Conservation (phyloP, 2,113 vertebrate species). For the Ammodytes marinus region DNA sequence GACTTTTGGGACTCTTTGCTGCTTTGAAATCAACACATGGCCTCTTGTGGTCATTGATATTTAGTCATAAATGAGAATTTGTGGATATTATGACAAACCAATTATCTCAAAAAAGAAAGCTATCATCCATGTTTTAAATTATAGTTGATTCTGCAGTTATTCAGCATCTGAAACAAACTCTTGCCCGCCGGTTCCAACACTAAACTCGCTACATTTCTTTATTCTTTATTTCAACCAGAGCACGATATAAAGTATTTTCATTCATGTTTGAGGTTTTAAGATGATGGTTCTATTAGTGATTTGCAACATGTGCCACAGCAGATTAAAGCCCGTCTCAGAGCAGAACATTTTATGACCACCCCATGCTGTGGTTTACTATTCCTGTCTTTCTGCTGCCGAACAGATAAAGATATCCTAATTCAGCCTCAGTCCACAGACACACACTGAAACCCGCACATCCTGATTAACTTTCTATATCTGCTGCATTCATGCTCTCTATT, state of each 20-base stretch:
- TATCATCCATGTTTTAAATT: not conserved
- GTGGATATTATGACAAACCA: too few relatives aligned
- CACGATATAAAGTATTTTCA: constrained; percentile 16
- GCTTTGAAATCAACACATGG: not conserved
- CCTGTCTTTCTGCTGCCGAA: constrained; percentile 44
- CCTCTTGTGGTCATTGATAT: not conserved
- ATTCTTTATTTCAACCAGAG: constrained; percentile 2
- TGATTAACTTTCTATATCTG: constrained; percentile 66
- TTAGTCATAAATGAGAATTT: not conserved
- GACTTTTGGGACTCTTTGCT: not conserved
- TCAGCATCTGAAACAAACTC: not conserved
- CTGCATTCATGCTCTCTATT: constrained; percentile 47
- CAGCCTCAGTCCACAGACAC: constrained; percentile 41
- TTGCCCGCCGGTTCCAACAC: too few relatives aligned
- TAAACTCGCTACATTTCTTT: constrained; percentile 5
- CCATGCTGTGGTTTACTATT: constrained; percentile 56
- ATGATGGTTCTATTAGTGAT: constrained; percentile 17
- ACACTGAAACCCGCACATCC: constrained; percentile 51
- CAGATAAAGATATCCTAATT: constrained; percentile 66
- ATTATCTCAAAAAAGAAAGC: not conserved
- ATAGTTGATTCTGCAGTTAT: not conserved
- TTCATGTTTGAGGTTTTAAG: constrained; percentile 1
- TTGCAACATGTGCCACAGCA: constrained; percentile 20
- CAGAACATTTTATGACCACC: constrained; percentile 24
- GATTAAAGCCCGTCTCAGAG: constrained; percentile 47